These are phyloP conservation scores for Pyxicephalus adspersus DNA, from an alignment of 2,113 vertebrate genomes.

Conservation along the genomic window DNA sequence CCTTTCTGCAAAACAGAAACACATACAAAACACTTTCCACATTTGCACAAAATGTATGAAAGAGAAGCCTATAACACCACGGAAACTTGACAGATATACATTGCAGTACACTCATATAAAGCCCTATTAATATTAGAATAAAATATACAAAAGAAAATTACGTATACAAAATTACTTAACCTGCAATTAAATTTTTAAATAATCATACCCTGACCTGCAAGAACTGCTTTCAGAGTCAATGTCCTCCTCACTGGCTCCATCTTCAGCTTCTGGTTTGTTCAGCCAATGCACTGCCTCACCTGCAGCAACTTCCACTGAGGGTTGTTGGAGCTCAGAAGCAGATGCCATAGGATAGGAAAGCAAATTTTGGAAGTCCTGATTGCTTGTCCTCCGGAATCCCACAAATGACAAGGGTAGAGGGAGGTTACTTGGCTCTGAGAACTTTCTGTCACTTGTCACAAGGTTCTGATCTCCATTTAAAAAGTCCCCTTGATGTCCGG, in stretches of 20 bases:
- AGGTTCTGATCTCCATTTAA: slow-evolving; percentile 77
- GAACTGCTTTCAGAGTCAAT: slow-evolving; percentile 92
- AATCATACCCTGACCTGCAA: slow-evolving; percentile 80
- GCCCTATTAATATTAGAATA: no score
- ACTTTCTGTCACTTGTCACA: slow-evolving; percentile 79
- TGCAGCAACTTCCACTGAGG: slow-evolving; percentile 76
- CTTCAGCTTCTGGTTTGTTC: slow-evolving; percentile 73
- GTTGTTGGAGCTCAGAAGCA: slow-evolving; percentile 80
- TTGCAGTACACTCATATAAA: no score
- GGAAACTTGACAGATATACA: no score
- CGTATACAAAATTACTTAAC: no score
- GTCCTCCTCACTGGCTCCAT: slow-evolving; percentile 79
- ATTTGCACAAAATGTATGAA: no score
- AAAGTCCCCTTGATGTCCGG: slow-evolving; percentile 82
- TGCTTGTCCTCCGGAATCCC: slow-evolving; percentile 82
- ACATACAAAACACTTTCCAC: no score
- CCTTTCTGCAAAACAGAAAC: no score
- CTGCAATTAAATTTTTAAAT: no score
- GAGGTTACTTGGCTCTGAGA: slow-evolving; percentile 77
- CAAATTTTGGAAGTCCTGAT: slow-evolving; percentile 86
- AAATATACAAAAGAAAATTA: no score
- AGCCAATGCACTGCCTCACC: slow-evolving; percentile 72
- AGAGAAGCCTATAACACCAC: no score
- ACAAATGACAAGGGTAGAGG: slow-evolving; percentile 72
- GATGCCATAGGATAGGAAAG: slow-evolving; percentile 84